A percentile compares a stretch with the other conserved stretches of the same genome.
Conservation (phyloP, 2,888 invertebrate species). For the Neoascia interrupta region DNA sequence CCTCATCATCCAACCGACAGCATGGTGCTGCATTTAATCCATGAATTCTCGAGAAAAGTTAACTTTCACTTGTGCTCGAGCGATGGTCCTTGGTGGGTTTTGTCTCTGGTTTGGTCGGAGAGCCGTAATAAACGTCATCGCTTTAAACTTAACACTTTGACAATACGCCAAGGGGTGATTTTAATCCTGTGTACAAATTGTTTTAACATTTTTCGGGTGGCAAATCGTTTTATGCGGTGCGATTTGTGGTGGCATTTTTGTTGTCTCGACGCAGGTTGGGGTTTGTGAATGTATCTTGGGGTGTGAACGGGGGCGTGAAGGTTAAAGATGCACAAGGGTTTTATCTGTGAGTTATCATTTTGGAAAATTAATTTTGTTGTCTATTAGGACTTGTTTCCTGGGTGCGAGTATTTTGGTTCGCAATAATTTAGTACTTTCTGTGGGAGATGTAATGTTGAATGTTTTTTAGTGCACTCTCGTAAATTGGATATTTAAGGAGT, state of each 20-base stretch:
- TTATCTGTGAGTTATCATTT: slow-evolving; percentile 52
- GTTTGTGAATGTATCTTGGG: slow-evolving; percentile 10
- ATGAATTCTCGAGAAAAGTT: slow-evolving; percentile 44
- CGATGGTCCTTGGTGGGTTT: slow-evolving; percentile 12
- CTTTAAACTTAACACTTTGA: slow-evolving; percentile 68
- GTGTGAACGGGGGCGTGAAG: slow-evolving; percentile 50
- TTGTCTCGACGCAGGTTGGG: slow-evolving; percentile 30
- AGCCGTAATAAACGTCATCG: slow-evolving; percentile 62
- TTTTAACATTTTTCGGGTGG: slow-evolving; percentile 72
- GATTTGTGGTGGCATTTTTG: slow-evolving; percentile 42
- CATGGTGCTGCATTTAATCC: slow-evolving; percentile 33
- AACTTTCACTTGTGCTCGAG: slow-evolving; percentile 59
- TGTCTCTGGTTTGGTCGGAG: not conserved
- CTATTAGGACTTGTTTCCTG: slow-evolving; percentile 33
- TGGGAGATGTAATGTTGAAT: slow-evolving; percentile 7
- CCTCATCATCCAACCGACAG: slow-evolving; percentile 56
- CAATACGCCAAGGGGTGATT: slow-evolving; percentile 78
- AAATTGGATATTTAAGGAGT: not conserved
- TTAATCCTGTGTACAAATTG: slow-evolving; percentile 79
- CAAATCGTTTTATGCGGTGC: slow-evolving; percentile 43
- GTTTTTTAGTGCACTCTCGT: not conserved
- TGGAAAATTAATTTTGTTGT: slow-evolving; percentile 66
- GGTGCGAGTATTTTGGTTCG: slow-evolving; percentile 45
- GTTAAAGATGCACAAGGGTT: slow-evolving; percentile 57
- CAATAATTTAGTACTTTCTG: slow-evolving; percentile 35